Conservation (phyloP, 2,888 invertebrate species). For the Vanessa cardui region DNA sequence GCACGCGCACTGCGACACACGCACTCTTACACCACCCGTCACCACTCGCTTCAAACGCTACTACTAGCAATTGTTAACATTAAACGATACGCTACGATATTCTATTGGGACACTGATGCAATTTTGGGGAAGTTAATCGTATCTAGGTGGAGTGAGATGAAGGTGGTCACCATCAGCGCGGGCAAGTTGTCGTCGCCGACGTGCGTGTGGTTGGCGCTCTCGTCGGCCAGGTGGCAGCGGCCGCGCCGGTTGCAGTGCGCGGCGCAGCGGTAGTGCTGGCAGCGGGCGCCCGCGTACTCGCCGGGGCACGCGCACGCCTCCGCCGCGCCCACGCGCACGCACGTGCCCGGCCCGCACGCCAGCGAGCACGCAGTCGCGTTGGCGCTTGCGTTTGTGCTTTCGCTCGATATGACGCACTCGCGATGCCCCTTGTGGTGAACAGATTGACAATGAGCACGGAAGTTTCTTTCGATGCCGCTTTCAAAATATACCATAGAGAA, state of each 20-base stretch:
- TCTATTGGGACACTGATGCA: no score
- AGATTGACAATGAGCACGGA: background rate
- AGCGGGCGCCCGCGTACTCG: conserved; percentile 84
- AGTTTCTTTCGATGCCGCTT: background rate
- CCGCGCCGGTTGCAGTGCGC: conserved; percentile 33
- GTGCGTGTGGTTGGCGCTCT: conserved; percentile 12
- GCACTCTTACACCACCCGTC: no score
- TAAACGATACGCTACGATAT: no score
- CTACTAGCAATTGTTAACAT: no score
- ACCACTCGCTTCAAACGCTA: no score
- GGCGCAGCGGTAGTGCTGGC: conserved; percentile 81
- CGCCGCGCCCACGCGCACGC: conserved; percentile 77
- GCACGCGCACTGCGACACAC: conserved; percentile 84
- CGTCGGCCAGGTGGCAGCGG: conserved; percentile 51
- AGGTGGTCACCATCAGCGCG: conserved; percentile 78
- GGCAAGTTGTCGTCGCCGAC: conserved; percentile 58
- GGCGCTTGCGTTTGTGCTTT: conserved; percentile 36
- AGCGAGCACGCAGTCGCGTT: conserved; percentile 60
- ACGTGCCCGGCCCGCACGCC: conserved; percentile 63
- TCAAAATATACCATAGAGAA: background rate
- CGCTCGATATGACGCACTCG: conserved; percentile 51
- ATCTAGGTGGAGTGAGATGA: background rate
- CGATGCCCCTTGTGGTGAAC: conserved; percentile 46
- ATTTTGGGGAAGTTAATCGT: no score
- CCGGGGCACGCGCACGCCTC: conserved; percentile 85